Evolutionary conservation across 2,888 invertebrate species (phyloP).

Genomic region (Eupithecia subumbrata): DNA sequence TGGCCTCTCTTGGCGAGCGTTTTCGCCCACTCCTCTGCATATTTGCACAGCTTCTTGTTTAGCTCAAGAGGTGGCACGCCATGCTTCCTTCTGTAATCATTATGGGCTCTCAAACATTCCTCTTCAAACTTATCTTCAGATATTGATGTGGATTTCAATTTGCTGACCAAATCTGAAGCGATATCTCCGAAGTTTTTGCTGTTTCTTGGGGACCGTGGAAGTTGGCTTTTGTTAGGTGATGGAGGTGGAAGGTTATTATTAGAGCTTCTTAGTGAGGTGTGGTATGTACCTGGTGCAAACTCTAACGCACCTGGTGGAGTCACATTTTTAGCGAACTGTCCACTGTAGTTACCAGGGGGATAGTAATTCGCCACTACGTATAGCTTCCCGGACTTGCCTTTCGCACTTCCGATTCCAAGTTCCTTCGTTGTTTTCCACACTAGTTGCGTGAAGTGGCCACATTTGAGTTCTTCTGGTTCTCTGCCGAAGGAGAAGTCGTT

Average conservation of each 20-base stretch:
- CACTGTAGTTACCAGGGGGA: slow-evolving; percentile 92
- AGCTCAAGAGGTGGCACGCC: slow-evolving; percentile 87
- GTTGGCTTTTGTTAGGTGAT: slow-evolving; percentile 37
- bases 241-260: slow-evolving; percentile 66
- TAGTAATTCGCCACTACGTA: slow-evolving; percentile 94
- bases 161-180: slow-evolving; percentile 70
- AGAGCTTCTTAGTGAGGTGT: slow-evolving; percentile 54
- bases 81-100: slow-evolving; percentile 87
- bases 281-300: slow-evolving; percentile 54
- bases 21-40: slow-evolving; percentile 89
- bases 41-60: slow-evolving; percentile 86
- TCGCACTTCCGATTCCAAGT: slow-evolving; percentile 90
- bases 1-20: slow-evolving; percentile 85
- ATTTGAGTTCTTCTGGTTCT: slow-evolving; percentile 86
- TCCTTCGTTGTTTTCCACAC: slow-evolving; percentile 91
- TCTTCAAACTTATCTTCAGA: slow-evolving; percentile 84
- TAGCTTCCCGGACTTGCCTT: slow-evolving; percentile 89
- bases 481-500: slow-evolving; percentile 87
- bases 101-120: slow-evolving; percentile 90
- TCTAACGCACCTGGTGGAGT: slow-evolving; percentile 81
- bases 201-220: slow-evolving; percentile 58
- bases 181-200: slow-evolving; percentile 67
- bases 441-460: slow-evolving; percentile 90
- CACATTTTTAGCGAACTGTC: slow-evolving; percentile 88
- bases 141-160: slow-evolving; percentile 67